These are phyloP conservation scores for Sycophaga agraensis DNA, from an alignment of 1,140 invertebrate species.

Conservation along the genomic window DNA sequence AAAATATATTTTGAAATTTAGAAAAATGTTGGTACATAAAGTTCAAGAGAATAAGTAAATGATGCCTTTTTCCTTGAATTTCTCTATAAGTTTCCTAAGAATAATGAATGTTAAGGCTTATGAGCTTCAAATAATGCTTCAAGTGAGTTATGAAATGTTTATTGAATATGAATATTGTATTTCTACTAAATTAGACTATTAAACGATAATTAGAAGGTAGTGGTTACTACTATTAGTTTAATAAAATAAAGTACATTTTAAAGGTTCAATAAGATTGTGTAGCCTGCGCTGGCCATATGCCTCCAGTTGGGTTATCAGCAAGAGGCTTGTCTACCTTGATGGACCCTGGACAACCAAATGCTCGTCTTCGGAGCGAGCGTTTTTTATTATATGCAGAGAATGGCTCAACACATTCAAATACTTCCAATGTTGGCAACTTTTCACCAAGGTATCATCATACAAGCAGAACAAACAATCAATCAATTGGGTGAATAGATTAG, in stretches of 20 bases:
- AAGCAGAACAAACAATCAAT: conserved; percentile 46
- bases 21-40: too few relatives aligned
- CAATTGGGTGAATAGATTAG: conserved; percentile 24
- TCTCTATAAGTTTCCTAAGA: too few relatives aligned
- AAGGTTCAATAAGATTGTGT: conserved; percentile 35
- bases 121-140: neutral
- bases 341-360: conserved; percentile 58
- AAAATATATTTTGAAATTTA: too few relatives aligned
- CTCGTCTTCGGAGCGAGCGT: conserved; percentile 58
- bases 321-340: conserved; percentile 58
- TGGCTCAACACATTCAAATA: conserved; percentile 49
- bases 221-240: too few relatives aligned
- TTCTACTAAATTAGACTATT: neutral
- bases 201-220: neutral
- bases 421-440: conserved; percentile 42
- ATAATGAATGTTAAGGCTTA: neutral
- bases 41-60: too few relatives aligned
- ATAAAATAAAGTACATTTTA: neutral
- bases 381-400: conserved; percentile 54
- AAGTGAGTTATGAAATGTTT: neutral
- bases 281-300: conserved; percentile 56
- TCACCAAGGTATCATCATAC: conserved; percentile 50
- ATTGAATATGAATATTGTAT: neutral
- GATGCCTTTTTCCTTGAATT: too few relatives aligned
- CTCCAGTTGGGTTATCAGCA: conserved; percentile 56